Base-by-base conservation (phyloP, 2,888 invertebrate genomes). In the Psylliodes chrysocephalus region DNA sequence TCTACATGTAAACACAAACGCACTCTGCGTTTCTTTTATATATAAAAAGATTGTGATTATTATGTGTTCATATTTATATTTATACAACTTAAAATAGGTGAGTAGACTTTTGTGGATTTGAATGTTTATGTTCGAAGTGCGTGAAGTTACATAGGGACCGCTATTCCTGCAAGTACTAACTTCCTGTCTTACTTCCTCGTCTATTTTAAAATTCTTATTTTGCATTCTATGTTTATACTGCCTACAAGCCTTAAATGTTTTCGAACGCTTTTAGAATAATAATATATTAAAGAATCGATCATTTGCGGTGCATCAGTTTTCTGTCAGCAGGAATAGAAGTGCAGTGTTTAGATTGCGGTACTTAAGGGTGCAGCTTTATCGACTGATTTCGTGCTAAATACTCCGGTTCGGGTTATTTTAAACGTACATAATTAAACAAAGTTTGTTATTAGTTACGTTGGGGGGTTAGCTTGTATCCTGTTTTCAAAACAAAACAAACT, bases 401-500 rank as follows among this genome's bases (percentile, higher is more conserved):
- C n/a, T n/a, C n/a, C n/a, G n/a, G n/a, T n/a, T n/a, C n/a, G n/a
- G n/a, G n/a, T n/a, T n/a, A n/a, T n/a, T n/a, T n/a, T n/a, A n/a
- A n/a, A n/a, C n/a, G n/a, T n/a, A n/a, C n/a, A n/a, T n/a, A 14
- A 25, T 6, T n/a, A 46, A 22, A 46, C 17, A 19, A 14, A 54
- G 28, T 44, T 22, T 38, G 12, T 10, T 52, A 19, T 17, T 30
- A n/a, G n/a, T 33, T 40, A n/a, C 44, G 28, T 15, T 28, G 15
- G 25, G 28, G 17, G 18, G 17, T 18, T 12, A 15, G 30, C 30
- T 14, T 55, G 2, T 6, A 17, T 17, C 46, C 46, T n/a, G 56
- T 56, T 46, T 56, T 22, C 56, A 57, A 47, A 57, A 57, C 47
- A 57, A 57, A n/a, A 57, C 56, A 57, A 57, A 57, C 56, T 57